Evolutionary conservation across 2,113 vertebrate genomes (phyloP).

Genomic region (Hipposideros armiger): DNA sequence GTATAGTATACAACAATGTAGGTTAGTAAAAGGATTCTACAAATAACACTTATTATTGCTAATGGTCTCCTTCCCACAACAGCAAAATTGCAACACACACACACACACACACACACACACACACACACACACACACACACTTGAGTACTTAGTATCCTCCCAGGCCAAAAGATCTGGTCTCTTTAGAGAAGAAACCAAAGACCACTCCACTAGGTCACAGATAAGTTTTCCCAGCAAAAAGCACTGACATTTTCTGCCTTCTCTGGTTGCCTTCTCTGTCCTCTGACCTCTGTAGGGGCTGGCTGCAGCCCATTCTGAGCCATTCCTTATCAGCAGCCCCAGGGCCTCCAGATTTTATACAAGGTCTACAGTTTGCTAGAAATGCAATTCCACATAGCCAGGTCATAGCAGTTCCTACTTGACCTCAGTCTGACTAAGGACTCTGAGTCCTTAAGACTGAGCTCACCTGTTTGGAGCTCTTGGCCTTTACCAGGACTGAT

Average conservation of each 20-base stretch:
- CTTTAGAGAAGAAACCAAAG: neutral
- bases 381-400: slow-evolving; percentile 40
- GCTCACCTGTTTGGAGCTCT: slow-evolving; percentile 1
- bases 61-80: neutral
- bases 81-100: slow-evolving; percentile 15
- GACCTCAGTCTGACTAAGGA: neutral
- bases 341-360: neutral
- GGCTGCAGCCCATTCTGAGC: neutral
- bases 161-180: neutral
- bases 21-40: neutral
- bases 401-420: neutral
- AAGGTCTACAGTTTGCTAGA: neutral
- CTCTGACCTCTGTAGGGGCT: neutral
- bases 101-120: neutral
- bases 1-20: neutral
- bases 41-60: neutral
- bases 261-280: neutral
- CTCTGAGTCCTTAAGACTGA: neutral
- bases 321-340: slow-evolving; percentile 22
- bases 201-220: neutral
- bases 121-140: neutral
- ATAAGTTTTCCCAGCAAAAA: neutral
- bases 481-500: neutral
- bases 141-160: neutral
- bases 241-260: neutral